Conservation (phyloP, 2,888 invertebrate genomes). For the Pseudoips prasinana region DNA sequence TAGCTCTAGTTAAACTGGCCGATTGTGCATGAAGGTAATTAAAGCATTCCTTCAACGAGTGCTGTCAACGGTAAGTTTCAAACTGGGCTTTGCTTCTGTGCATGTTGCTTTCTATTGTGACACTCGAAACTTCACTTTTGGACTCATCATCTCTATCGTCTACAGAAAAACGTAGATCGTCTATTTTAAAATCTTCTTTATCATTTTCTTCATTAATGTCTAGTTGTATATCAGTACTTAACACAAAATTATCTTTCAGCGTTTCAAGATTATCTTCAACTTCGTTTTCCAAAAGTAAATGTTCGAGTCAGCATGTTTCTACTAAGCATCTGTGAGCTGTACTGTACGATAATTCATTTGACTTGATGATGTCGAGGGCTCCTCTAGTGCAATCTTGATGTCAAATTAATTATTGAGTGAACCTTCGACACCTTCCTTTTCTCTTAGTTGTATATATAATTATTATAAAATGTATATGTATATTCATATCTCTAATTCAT, state of each 20-base stretch:
- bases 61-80: slow-evolving; percentile 69
- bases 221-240: too few species aligned
- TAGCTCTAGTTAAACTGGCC: slow-evolving; percentile 72
- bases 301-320: slow-evolving; percentile 44
- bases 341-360: slow-evolving; percentile 73
- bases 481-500: too few species aligned
- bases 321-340: slow-evolving; percentile 39
- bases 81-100: slow-evolving; percentile 59
- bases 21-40: slow-evolving; percentile 70
- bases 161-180: too few species aligned
- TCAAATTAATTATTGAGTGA: slow-evolving; percentile 53
- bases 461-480: too few species aligned
- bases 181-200: too few species aligned
- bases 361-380: slow-evolving; percentile 78
- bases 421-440: slow-evolving; percentile 64
- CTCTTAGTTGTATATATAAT: slow-evolving; percentile 28
- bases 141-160: slow-evolving; percentile 4
- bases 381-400: slow-evolving; percentile 41
- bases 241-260: too few species aligned
- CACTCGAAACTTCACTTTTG: slow-evolving; percentile 33
- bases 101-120: slow-evolving; percentile 31
- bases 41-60: slow-evolving; percentile 78
- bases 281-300: slow-evolving; percentile 55
- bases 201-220: too few species aligned
- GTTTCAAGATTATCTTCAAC: not conserved